Percentiles rank a stretch among this genome's conserved stretches.
These are phyloP conservation scores for Melikaiella ostensackeni DNA, from an alignment of 2,888 invertebrate species.

Conservation along the genomic window DNA sequence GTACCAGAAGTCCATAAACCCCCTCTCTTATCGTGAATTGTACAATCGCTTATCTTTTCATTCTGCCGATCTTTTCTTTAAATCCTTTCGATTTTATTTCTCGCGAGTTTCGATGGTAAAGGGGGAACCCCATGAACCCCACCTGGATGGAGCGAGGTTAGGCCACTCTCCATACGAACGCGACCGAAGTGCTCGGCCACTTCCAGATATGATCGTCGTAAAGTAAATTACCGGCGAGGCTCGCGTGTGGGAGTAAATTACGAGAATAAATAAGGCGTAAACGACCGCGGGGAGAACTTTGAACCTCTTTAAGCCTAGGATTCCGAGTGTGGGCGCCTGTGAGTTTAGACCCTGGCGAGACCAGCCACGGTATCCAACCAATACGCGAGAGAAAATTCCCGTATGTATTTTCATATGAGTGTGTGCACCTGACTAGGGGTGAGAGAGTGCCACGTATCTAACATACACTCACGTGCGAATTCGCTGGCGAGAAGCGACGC, in stretches of 20 bases:
- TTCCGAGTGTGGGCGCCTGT: conserved; percentile 64
- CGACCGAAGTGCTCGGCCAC: conserved; percentile 54
- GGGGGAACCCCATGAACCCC: conserved; percentile 13
- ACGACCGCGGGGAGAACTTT: conserved; percentile 65
- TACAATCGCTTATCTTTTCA: conserved; percentile 23
- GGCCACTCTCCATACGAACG: conserved; percentile 46
- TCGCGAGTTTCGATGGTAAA: conserved; percentile 20
- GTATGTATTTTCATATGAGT: conserved; percentile 7
- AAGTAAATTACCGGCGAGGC: conserved; percentile 67
- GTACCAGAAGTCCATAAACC: conserved; percentile 18
- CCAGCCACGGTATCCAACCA: conserved; percentile 36
- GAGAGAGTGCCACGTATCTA: conserved; percentile 17
- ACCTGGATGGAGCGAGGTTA: conserved; percentile 14
- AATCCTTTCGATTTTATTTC: conserved; percentile 22
- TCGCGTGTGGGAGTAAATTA: conserved; percentile 71
- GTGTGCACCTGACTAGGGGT: conserved; percentile 7
- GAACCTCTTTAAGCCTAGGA: conserved; percentile 67
- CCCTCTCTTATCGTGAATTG: not conserved
- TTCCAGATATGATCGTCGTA: conserved; percentile 70
- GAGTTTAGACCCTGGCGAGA: conserved; percentile 42
- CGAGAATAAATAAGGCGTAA: conserved; percentile 72
- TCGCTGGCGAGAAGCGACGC: conserved; percentile 37
- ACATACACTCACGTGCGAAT: conserved; percentile 11
- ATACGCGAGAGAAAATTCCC: not conserved
- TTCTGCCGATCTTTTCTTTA: not conserved